phyloP scores from a whole-genome alignment of 2,113 vertebrate species.

The Sinocyclocheilus maitianheensis region DNA sequence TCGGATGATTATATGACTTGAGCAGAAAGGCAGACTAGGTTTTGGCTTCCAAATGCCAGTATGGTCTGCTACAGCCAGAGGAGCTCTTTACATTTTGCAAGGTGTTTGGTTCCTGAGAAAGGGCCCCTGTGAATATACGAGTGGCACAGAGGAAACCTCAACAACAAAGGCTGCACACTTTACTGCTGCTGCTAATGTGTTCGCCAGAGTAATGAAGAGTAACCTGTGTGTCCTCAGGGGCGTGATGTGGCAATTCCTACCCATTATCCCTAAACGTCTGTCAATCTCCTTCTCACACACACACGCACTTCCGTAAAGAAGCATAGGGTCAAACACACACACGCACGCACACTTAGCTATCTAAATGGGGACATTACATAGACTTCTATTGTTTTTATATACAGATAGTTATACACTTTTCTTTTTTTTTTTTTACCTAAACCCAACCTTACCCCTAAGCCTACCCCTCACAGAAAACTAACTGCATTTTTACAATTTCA shows the following conservation, averaged over 20 bases:
- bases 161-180: conserved; percentile 41
- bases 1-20: conserved; percentile 37
- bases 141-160: conserved; percentile 26
- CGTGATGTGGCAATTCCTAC: conserved; percentile 20
- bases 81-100: conserved; percentile 21
- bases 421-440: no score
- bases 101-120: conserved; percentile 18
- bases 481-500: no score
- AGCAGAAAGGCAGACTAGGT: conserved; percentile 28
- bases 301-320: background rate
- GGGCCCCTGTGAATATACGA: conserved; percentile 20
- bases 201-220: conserved; percentile 36
- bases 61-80: conserved; percentile 7
- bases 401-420: no score
- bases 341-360: no score
- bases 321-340: background rate
- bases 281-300: conserved; percentile 12
- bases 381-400: no score
- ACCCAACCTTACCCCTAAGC: no score
- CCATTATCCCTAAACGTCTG: conserved; percentile 1
- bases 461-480: no score
- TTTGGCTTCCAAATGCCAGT: conserved; percentile 22
- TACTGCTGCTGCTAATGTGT: conserved; percentile 44
- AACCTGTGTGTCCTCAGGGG: conserved; percentile 17
- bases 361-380: no score